phyloP scores from a whole-genome alignment of 2,888 invertebrate species.

The Agrochola litura region DNA sequence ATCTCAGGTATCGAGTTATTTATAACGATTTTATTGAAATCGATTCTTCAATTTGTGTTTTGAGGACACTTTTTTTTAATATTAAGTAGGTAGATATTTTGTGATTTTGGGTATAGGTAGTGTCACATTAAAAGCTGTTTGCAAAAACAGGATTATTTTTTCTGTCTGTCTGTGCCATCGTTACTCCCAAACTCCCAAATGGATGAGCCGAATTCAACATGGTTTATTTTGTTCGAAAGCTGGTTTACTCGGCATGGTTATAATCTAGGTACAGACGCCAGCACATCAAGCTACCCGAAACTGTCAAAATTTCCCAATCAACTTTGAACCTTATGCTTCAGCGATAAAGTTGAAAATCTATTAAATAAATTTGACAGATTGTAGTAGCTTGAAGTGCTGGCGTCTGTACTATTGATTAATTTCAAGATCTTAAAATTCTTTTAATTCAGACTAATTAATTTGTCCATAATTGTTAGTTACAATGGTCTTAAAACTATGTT shows the following conservation, averaged over 20 bases:
- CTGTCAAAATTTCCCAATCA: too few relatives aligned
- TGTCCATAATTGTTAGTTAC: too few relatives aligned
- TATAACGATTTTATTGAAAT: slow-evolving; percentile 22
- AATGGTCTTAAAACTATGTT: too few relatives aligned
- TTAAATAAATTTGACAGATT: too few relatives aligned
- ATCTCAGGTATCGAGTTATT: slow-evolving; percentile 40
- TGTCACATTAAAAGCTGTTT: neutral
- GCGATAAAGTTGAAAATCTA: too few relatives aligned
- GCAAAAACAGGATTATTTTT: neutral
- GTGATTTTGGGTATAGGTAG: neutral
- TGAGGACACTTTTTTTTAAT: neutral
- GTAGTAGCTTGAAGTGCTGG: too few relatives aligned
- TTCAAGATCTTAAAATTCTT: too few relatives aligned
- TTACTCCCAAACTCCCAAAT: neutral
- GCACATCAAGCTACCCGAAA: too few relatives aligned
- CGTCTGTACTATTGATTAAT: too few relatives aligned
- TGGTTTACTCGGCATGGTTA: neutral
- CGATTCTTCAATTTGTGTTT: neutral
- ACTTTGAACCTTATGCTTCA: too few relatives aligned
- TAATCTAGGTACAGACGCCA: too few relatives aligned
- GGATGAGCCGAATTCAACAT: neutral
- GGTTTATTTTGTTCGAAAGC: neutral
- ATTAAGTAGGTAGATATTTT: neutral
- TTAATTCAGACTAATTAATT: too few relatives aligned
- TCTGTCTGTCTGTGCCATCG: neutral